Percentiles rank a stretch among this genome's conserved stretches.
Evolutionary conservation across 2,888 invertebrate species (phyloP).

Genomic region (Agrotis puta): DNA sequence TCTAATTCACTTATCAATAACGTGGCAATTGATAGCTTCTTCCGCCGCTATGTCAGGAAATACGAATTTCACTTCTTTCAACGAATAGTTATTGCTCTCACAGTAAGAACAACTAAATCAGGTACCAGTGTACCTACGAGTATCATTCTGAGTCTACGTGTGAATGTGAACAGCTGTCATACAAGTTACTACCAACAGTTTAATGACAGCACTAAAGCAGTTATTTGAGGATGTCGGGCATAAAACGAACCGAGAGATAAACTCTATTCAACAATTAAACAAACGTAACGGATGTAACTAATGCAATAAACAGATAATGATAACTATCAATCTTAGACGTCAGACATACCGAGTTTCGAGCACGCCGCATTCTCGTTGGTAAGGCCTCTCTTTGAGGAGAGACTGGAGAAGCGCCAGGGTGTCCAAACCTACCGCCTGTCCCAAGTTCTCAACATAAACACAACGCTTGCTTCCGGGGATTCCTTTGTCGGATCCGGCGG

Average conservation of each 20-base stretch:
- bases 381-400: too few species aligned
- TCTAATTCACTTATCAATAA: slow-evolving; percentile 30
- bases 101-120: not conserved
- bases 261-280: slow-evolving; percentile 55
- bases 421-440: too few species aligned
- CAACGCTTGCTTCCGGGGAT: too few species aligned
- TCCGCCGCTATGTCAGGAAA: not conserved
- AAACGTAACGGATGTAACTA: slow-evolving; percentile 54
- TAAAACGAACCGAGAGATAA: slow-evolving; percentile 39
- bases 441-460: too few species aligned
- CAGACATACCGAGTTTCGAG: slow-evolving; percentile 1
- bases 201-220: slow-evolving; percentile 41
- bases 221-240: slow-evolving; percentile 39
- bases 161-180: slow-evolving; percentile 12
- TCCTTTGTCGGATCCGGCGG: too few species aligned
- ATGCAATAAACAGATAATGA: slow-evolving; percentile 48
- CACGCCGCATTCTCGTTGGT: too few species aligned
- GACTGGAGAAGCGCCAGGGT: too few species aligned
- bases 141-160: not conserved
- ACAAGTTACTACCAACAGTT: slow-evolving; percentile 23
- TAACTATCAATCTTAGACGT: slow-evolving; percentile 38
- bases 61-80: slow-evolving; percentile 5
- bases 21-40: not conserved
- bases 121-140: not conserved
- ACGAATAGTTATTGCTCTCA: not conserved